Evolutionary conservation across 2,888 invertebrate genomes (phyloP), one percentile per base, ranked within the genome.

Genomic region (Tholera decimalis): DNA sequence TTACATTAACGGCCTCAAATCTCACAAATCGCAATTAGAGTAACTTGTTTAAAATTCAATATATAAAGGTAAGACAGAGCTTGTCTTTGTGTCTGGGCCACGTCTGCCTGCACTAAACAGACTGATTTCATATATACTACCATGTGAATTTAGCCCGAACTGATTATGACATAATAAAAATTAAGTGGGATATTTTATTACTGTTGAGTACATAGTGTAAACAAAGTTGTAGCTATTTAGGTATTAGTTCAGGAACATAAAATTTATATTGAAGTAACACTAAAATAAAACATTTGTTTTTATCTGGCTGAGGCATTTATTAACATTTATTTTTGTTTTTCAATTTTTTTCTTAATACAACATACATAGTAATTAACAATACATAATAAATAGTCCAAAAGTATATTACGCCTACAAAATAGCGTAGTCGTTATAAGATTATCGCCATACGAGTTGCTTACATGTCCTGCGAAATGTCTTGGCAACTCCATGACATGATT

Each of bases 351-450:
- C 94, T 95, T 94, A 95, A 92, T 95, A 95, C 95, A 95, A 95
- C 95, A 96, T 96, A 96, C 94, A 95, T 95, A 95, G 95, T 95
- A 95, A 95, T 95, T 95, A 95, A 95, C 95, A 95, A 94, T 95
- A 95, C 95, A 93, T 95, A 95, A 95, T 95, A 95, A 95, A 95
- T 95, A 95, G 94, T 95, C 95, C 94, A 95, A 95, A 95, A 95
- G 95, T 95, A 95, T 95, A 95, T 95, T 94, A 95, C 95, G 95
- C 95, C 94, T 95, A 95, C 95, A 93, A 95, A 95, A 94, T 93
- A 94, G 95, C 94, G 95, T 94, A 95, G 94, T 94, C 93, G 94
- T 94, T 95, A 94, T 94, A 93, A 94, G 95, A 93, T 94, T 93
- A 94, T 92, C 92, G 94, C 92, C 95, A 92, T 89, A 91, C 89